Evolutionary conservation across 1,140 invertebrate genomes (phyloP), one percentile per base, ranked within the genome.

Genomic region (Micrasema longulum): DNA sequence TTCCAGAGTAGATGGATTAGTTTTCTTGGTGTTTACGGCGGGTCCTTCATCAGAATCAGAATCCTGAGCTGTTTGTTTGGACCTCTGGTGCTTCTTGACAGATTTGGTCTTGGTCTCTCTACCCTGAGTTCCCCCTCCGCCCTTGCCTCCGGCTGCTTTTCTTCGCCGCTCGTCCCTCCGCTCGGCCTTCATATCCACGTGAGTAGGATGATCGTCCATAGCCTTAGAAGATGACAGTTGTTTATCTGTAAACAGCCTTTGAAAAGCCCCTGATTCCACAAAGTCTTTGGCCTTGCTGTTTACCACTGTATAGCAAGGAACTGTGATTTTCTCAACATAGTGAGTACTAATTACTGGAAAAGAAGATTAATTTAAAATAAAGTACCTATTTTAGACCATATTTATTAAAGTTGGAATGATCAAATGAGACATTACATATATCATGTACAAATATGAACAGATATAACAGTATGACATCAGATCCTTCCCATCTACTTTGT

Each of bases 101-200:
- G 96, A 92, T 82, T 97, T 97, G 0, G 94, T 98, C 85, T 97
- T 98, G 0, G 95, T 97, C 86, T 99, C 97, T 64, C 97, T 87
- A 0, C 96, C 97, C 84, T 97, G 96, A 31, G 90, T 91, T 11
- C 96, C 96, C 36, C 96, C 95, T 26, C 95, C 95, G 48, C 87
- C 88, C 87, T 97, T 97, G 2, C 95, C 95, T 69, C 89, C 88
- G 26, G 90, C 83, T 1, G 95, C 94, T 81, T 97, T 97, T 78
- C 95, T 95, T 71, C 94, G 88, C 36, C 95, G 85, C 77, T 97
- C 95, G 55, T 97, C 95, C 77, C 93, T 91, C 73, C 90, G 92
- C 76, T 94, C 93, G 9, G 87, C 83, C 84, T 93, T 93, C 20
- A 79, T 80, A 23, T 91, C 88, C 20, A 83, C 77, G 76, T 83